A percentile compares a stretch with the other conserved stretches of the same genome.
Conservation (phyloP, 2,797 vertebrate genomes). For the Okamejei kenojei region DNA sequence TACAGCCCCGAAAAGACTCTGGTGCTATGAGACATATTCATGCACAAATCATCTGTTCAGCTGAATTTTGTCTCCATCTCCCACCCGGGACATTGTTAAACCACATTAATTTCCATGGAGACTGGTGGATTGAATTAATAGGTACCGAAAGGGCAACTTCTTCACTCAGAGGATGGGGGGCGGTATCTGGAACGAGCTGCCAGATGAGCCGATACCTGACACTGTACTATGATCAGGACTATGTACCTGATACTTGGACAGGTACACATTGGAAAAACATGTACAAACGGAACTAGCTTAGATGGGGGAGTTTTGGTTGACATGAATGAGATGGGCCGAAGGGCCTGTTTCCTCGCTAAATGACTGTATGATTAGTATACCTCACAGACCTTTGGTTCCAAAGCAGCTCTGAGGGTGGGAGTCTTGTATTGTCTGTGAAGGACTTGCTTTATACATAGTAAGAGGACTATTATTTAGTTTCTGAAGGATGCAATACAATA, state of each 20-base stretch:
- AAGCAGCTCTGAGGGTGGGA: neutral
- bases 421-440: neutral
- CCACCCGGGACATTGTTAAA: neutral
- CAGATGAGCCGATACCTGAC: too few species aligned
- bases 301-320: too few species aligned
- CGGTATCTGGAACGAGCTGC: too few species aligned
- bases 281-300: too few species aligned
- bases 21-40: neutral
- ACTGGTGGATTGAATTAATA: neutral
- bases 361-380: too few species aligned
- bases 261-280: too few species aligned
- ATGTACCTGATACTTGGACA: too few species aligned
- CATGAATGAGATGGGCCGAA: too few species aligned
- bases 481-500: neutral
- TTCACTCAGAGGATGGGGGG: too few species aligned
- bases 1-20: neutral
- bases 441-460: neutral
- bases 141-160: too few species aligned
- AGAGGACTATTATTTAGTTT: neutral
- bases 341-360: too few species aligned
- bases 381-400: neutral
- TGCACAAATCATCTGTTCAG: neutral
- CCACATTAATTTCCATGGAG: neutral
- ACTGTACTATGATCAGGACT: too few species aligned
- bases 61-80: neutral